A percentile compares a stretch with the other conserved stretches of the same genome.
Conservation (phyloP, 2,888 invertebrate species). For the Pharmacophagus antenor region DNA sequence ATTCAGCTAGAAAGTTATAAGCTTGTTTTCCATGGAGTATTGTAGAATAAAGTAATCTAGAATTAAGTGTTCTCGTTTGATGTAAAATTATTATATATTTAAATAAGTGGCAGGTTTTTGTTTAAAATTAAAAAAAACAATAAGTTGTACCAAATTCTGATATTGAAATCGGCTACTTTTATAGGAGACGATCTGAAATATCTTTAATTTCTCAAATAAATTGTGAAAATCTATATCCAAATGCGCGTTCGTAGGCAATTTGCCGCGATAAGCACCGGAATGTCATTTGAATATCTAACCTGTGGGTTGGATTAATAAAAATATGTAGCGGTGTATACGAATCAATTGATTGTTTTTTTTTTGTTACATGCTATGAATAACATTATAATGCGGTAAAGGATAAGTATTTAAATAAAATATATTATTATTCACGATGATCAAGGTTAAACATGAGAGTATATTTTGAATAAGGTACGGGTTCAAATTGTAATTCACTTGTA, state of each 20-base stretch:
- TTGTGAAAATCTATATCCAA: no score
- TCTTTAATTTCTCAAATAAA: neutral
- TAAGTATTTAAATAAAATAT: neutral
- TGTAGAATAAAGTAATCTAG: no score
- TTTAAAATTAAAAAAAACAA: no score
- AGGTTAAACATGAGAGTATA: neutral
- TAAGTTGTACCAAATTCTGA: neutral
- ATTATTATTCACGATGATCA: neutral
- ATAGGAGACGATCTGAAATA: neutral
- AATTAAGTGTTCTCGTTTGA: no score
- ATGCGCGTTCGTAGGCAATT: neutral
- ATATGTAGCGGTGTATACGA: neutral
- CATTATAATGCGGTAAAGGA: neutral
- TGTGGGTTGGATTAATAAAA: neutral
- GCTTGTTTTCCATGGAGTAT: no score
- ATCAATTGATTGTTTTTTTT: neutral
- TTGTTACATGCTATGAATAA: neutral
- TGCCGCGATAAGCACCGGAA: neutral
- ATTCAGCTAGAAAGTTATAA: no score
- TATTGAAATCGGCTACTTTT: neutral
- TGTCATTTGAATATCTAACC: neutral
- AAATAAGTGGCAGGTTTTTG: neutral
- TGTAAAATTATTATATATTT: no score
- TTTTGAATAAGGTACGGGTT: neutral
- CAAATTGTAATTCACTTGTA: neutral